phyloP scores from a whole-genome alignment of 2,113 vertebrate species.

The Lates calcarifer region DNA sequence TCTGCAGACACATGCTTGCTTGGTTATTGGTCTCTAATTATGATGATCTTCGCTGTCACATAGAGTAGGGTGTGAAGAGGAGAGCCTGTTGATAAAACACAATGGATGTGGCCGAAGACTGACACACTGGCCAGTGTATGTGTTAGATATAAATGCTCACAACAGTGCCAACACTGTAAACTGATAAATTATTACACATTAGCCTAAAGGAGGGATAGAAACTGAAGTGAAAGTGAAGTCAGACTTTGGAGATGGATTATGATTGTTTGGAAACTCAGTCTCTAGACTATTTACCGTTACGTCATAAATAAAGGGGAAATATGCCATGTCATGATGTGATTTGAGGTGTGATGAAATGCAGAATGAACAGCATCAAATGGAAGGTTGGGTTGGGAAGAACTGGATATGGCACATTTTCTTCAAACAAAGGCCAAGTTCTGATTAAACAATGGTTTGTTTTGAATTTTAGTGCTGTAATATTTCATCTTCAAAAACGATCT shows the following conservation, averaged over 20 bases:
- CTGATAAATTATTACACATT: not conserved
- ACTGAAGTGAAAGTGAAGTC: conserved; percentile 5
- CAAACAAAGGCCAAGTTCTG: not conserved
- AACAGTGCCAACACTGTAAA: not conserved
- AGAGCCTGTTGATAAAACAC: not conserved
- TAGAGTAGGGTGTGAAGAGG: not conserved
- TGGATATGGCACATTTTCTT: not conserved
- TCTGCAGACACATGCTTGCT: not conserved
- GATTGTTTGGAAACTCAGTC: not conserved
- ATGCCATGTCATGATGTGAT: conserved; percentile 30
- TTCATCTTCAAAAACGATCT: not conserved
- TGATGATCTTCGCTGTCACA: not conserved
- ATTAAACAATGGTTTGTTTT: not conserved
- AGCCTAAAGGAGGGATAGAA: not conserved
- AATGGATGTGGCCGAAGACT: not conserved
- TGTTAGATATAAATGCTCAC: not conserved
- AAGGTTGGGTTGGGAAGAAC: not conserved
- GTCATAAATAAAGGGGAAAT: conserved; percentile 8
- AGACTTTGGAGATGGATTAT: not conserved
- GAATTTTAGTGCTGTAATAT: not conserved
- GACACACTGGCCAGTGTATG: not conserved
- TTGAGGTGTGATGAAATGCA: conserved; percentile 13
- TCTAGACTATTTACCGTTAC: not conserved
- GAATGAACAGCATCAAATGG: not conserved
- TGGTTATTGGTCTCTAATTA: not conserved